A percentile compares a stretch with the other conserved stretches of the same genome.
phyloP scores from a whole-genome alignment of 1,140 invertebrate species.

The Formica selysi region DNA sequence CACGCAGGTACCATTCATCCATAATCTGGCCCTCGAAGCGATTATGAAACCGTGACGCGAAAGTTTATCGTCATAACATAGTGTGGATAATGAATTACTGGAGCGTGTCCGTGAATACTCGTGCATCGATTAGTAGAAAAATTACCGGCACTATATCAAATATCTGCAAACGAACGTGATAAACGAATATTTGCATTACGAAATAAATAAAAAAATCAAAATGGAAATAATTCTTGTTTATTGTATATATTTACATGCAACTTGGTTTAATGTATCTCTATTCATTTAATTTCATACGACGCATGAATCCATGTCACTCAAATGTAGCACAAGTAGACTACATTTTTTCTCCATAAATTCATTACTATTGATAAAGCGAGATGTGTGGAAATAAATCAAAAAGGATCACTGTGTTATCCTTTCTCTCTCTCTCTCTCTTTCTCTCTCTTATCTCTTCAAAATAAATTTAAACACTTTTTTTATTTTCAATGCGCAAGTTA shows the following conservation, averaged over 20 bases:
- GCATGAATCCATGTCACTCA: background rate
- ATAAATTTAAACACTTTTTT: too few species aligned
- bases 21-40: background rate
- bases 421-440: too few species aligned
- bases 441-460: too few species aligned
- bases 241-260: background rate
- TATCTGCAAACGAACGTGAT: constrained; percentile 27
- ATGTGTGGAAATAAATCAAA: background rate
- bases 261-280: background rate
- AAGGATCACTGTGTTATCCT: background rate
- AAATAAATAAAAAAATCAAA: constrained; percentile 13
- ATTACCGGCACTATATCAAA: background rate
- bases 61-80: constrained; percentile 41
- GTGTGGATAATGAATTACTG: constrained; percentile 19
- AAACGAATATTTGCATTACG: constrained; percentile 8
- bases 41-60: constrained; percentile 37
- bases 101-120: constrained; percentile 16
- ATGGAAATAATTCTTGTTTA: constrained; percentile 4
- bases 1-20: constrained; percentile 13
- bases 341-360: constrained; percentile 1
- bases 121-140: constrained; percentile 42
- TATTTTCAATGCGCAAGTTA: too few species aligned
- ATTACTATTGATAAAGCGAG: background rate
- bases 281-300: constrained; percentile 4
- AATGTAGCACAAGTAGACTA: background rate